phyloP scores from a whole-genome alignment of 2,113 vertebrate species.

The Corythaixoides concolor region DNA sequence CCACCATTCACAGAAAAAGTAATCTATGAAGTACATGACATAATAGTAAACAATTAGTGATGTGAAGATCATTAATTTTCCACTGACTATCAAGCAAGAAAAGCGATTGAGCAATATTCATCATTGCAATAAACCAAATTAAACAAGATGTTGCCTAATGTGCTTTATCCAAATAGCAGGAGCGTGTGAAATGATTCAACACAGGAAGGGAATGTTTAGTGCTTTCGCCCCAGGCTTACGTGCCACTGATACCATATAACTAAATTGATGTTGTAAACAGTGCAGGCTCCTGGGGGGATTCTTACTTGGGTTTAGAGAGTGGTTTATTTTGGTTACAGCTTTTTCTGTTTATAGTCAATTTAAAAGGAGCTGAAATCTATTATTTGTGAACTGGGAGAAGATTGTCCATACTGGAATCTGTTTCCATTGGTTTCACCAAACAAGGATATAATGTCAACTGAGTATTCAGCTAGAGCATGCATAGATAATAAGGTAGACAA shows the following conservation, averaged over 20 bases:
- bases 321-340: conserved; percentile 17
- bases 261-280: conserved; percentile 3
- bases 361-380: background rate
- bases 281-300: background rate
- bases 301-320: background rate
- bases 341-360: background rate
- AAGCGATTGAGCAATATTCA: background rate
- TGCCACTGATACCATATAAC: background rate
- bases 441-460: background rate
- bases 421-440: background rate
- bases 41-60: background rate
- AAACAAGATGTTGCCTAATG: background rate
- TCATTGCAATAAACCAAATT: background rate
- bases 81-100: background rate
- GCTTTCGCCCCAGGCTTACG: background rate
- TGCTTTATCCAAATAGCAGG: background rate
- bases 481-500: background rate
- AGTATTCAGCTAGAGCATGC: background rate
- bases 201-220: background rate
- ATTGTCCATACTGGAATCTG: background rate
- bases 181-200: background rate
- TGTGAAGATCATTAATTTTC: background rate
- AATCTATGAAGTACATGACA: fast-evolving
- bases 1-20: background rate
- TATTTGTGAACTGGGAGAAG: background rate